phyloP scores from a whole-genome alignment of 1,140 invertebrate genomes.

The Archivesica marissinica region DNA sequence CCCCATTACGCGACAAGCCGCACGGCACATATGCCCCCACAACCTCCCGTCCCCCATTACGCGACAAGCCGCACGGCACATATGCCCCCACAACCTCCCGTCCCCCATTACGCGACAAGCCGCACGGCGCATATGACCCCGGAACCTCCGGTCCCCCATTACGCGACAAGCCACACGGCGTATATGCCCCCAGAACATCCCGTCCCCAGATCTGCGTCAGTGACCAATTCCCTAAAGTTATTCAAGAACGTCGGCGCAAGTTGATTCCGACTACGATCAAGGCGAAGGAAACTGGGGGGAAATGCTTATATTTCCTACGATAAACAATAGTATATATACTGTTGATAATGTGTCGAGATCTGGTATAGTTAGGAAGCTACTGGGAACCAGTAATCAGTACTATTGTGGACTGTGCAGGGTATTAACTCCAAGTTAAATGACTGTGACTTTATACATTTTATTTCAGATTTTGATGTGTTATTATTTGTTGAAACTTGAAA shows the following conservation, averaged over 20 bases:
- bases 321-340: background rate
- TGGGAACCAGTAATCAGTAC: background rate
- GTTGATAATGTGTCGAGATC: background rate
- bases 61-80: too few species aligned
- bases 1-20: too few species aligned
- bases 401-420: constrained; percentile 45
- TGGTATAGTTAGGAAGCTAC: background rate
- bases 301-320: constrained; percentile 21
- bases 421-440: constrained; percentile 22
- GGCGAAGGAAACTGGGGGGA: background rate
- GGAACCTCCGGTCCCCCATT: too few species aligned
- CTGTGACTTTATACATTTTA: constrained; percentile 32
- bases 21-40: too few species aligned
- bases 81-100: too few species aligned
- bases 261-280: background rate
- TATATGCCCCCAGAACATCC: too few species aligned
- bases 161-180: too few species aligned
- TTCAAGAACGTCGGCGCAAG: background rate
- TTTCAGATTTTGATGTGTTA: constrained; percentile 22
- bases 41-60: too few species aligned
- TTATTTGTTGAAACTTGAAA: constrained; percentile 33
- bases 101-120: too few species aligned
- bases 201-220: background rate
- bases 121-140: too few species aligned
- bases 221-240: background rate